Conservation (phyloP, 2,888 invertebrate genomes). For the Microplitis manilae region DNA sequence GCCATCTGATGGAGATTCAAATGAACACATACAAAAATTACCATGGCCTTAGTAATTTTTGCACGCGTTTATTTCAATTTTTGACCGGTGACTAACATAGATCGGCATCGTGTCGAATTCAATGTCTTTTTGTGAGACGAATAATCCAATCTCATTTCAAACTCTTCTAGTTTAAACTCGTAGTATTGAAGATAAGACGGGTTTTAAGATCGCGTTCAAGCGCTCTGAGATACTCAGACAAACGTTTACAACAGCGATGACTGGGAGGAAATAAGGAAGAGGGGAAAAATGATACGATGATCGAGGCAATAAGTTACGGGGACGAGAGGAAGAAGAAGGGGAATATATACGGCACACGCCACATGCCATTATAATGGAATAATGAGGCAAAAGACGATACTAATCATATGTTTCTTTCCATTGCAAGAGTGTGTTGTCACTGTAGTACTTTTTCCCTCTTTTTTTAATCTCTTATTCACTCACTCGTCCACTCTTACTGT, state of each 20-base stretch:
- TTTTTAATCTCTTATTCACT: conserved; percentile 39
- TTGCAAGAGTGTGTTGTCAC: conserved; percentile 55
- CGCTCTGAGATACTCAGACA: neutral
- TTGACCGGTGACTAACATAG: too few relatives aligned
- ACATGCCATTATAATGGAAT: conserved; percentile 70
- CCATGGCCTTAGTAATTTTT: too few relatives aligned
- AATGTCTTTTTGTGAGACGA: too few relatives aligned
- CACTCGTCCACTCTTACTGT: conserved; percentile 48
- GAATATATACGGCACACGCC: conserved; percentile 65
- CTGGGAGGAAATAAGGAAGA: conserved; percentile 43
- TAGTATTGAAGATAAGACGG: neutral
- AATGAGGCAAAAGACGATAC: conserved; percentile 70
- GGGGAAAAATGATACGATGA: conserved; percentile 49
- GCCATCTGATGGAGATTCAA: too few relatives aligned
- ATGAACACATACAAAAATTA: too few relatives aligned
- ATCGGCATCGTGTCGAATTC: too few relatives aligned
- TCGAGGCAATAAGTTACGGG: conserved; percentile 50
- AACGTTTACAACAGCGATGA: conserved; percentile 11
- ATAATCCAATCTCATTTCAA: too few relatives aligned
- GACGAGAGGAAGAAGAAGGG: conserved; percentile 55
- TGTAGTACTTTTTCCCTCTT: conserved; percentile 36
- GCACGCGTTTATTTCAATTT: too few relatives aligned
- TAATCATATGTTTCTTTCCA: conserved; percentile 66
- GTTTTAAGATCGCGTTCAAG: neutral
- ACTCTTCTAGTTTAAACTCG: neutral